Conservation (phyloP, 2,888 invertebrate species). For the Amphimallon solstitiale region DNA sequence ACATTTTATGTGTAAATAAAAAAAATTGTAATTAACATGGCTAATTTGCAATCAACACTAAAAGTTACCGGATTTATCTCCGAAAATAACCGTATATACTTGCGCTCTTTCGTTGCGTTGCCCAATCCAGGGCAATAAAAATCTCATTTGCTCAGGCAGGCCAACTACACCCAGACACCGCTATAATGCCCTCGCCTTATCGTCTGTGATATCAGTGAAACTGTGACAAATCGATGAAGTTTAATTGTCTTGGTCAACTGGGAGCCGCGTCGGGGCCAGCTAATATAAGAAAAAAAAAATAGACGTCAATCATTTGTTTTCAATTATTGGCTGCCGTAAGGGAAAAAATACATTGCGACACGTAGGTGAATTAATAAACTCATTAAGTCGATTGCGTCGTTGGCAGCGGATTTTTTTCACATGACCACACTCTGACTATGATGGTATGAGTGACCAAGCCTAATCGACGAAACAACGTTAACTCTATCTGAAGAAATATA, state of each 20-base stretch:
- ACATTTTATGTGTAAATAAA: not conserved
- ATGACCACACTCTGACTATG: slow-evolving; percentile 9
- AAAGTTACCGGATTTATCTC: not conserved
- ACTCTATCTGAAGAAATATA: no score
- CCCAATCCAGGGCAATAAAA: slow-evolving; percentile 25
- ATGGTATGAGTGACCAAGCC: slow-evolving; percentile 11
- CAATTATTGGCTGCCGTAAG: slow-evolving; percentile 33
- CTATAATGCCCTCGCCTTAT: slow-evolving; percentile 21
- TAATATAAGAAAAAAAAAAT: slow-evolving; percentile 32
- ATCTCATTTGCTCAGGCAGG: slow-evolving; percentile 18
- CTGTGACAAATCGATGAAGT: slow-evolving; percentile 32
- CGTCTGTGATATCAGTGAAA: slow-evolving; percentile 26
- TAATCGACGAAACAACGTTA: slow-evolving; percentile 26
- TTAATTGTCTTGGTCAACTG: slow-evolving; percentile 32
- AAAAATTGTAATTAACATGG: not conserved
- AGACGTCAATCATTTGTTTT: slow-evolving; percentile 34
- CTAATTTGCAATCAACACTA: not conserved
- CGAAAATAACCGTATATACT: not conserved
- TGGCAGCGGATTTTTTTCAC: slow-evolving; percentile 20
- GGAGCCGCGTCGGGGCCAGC: slow-evolving; percentile 24
- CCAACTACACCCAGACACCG: slow-evolving; percentile 18
- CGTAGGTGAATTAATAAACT: slow-evolving; percentile 33
- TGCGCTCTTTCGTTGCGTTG: not conserved
- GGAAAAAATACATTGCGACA: slow-evolving; percentile 32
- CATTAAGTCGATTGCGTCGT: slow-evolving; percentile 30